Evolutionary conservation across 2,797 vertebrate genomes (phyloP).

Genomic region (Allobates femoralis): DNA sequence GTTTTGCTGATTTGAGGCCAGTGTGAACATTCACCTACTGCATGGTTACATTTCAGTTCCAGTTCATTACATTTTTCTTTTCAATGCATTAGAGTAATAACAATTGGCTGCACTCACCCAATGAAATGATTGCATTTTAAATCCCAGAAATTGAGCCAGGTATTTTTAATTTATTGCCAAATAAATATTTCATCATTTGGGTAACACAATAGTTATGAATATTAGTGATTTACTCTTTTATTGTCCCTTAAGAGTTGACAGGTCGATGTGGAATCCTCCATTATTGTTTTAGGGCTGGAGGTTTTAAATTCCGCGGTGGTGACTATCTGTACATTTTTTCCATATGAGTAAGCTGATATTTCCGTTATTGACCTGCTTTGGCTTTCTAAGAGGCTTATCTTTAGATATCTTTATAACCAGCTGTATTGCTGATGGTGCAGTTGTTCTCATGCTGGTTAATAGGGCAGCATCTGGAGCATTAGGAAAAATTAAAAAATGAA

Average conservation of each 20-base stretch:
- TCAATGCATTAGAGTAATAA: background rate
- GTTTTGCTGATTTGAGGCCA: too few species aligned
- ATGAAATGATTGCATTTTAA: background rate
- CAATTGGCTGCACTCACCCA: background rate
- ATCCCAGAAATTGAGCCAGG: background rate
- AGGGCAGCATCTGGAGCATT: constrained; percentile 38
- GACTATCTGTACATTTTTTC: constrained; percentile 45
- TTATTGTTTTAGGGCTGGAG: constrained; percentile 23
- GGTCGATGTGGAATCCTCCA: constrained; percentile 31
- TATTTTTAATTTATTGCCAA: constrained; percentile 5
- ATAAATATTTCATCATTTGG: background rate
- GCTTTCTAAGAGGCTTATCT: constrained; percentile 55
- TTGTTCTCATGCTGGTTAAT: constrained; percentile 21
- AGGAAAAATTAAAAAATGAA: constrained; percentile 25
- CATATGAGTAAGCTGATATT: constrained; percentile 53
- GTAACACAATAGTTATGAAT: constrained; percentile 28
- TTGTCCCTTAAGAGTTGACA: constrained; percentile 20
- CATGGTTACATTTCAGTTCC: too few species aligned
- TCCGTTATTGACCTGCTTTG: constrained; percentile 48
- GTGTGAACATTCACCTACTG: too few species aligned
- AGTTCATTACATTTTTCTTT: background rate
- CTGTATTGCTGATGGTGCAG: constrained; percentile 51
- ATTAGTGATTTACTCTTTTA: constrained; percentile 18
- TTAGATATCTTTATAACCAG: constrained; percentile 54
- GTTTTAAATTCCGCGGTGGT: constrained; percentile 38